phyloP scores from a whole-genome alignment of 2,888 invertebrate genomes.

The Pheosia tremula region DNA sequence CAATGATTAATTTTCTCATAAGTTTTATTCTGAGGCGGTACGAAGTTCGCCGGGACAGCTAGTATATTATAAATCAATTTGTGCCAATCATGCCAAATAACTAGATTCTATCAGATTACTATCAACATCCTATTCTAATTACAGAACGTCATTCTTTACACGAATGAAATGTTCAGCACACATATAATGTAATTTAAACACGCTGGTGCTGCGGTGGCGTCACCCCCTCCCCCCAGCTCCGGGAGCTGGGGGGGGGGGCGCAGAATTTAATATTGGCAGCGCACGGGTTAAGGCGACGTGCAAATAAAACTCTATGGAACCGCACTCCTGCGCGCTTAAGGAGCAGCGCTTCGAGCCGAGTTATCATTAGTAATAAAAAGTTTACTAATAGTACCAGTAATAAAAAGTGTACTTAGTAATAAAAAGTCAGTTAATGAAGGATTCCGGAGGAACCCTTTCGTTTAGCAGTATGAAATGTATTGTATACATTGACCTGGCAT shows the following conservation, averaged over 20 bases:
- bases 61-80: too few species aligned
- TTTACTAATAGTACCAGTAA: too few species aligned
- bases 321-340: slow-evolving; percentile 65
- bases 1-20: too few species aligned
- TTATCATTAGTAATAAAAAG: too few species aligned
- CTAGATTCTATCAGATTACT: too few species aligned
- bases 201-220: slow-evolving; percentile 17
- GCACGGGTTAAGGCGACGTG: slow-evolving; percentile 80
- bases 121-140: not conserved
- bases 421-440: not conserved
- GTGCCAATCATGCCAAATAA: too few species aligned
- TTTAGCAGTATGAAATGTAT: not conserved
- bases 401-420: too few species aligned
- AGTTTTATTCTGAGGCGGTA: too few species aligned
- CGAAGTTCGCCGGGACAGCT: too few species aligned
- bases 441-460: not conserved
- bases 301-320: slow-evolving; percentile 79
- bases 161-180: slow-evolving; percentile 49
- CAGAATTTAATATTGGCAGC: slow-evolving; percentile 79
- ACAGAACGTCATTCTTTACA: slow-evolving; percentile 7
- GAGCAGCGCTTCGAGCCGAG: slow-evolving; percentile 20
- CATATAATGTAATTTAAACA: slow-evolving; percentile 70
- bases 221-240: slow-evolving; percentile 9
- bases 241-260: slow-evolving; percentile 35
- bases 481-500: too few species aligned